A percentile compares a stretch with the other conserved stretches of the same genome.
Evolutionary conservation across 2,888 invertebrate species (phyloP).

Genomic region (Erebia ligea): DNA sequence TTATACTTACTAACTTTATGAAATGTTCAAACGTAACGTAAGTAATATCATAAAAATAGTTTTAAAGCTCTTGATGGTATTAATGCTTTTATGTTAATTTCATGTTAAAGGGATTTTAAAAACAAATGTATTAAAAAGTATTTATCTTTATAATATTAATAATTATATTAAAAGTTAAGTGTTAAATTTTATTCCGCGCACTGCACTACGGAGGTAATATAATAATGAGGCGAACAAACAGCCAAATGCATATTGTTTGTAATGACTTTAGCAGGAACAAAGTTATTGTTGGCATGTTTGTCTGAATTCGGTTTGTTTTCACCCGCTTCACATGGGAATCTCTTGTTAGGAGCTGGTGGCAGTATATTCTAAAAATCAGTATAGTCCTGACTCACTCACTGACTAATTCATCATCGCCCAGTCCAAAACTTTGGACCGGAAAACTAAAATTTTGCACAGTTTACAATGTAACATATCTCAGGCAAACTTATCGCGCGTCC

Average conservation of each 20-base stretch:
- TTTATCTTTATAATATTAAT: not conserved
- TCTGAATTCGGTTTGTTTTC: constrained; percentile 27
- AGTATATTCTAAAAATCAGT: too few species aligned
- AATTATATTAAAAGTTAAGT: constrained; percentile 3
- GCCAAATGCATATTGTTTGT: constrained; percentile 22
- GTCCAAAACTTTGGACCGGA: too few species aligned
- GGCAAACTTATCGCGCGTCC: too few species aligned
- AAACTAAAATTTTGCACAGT: too few species aligned
- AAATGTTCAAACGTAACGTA: too few species aligned
- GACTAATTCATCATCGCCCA: too few species aligned
- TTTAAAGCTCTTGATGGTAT: too few species aligned
- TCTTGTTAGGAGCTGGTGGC: constrained; percentile 21
- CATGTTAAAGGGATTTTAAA: not conserved
- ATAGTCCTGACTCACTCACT: not conserved
- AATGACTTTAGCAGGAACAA: constrained; percentile 20
- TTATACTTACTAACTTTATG: too few species aligned
- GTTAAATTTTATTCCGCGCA: constrained; percentile 9
- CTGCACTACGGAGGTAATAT: constrained; percentile 3
- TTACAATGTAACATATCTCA: too few species aligned
- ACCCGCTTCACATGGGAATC: constrained; percentile 27
- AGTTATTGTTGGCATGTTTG: constrained; percentile 32
- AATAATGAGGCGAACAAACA: constrained; percentile 23
- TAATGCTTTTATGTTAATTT: not conserved
- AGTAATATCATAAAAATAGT: too few species aligned
- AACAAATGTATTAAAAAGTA: not conserved